Base-by-base conservation (phyloP, 2,113 vertebrate species). In the Procavia capensis region DNA sequence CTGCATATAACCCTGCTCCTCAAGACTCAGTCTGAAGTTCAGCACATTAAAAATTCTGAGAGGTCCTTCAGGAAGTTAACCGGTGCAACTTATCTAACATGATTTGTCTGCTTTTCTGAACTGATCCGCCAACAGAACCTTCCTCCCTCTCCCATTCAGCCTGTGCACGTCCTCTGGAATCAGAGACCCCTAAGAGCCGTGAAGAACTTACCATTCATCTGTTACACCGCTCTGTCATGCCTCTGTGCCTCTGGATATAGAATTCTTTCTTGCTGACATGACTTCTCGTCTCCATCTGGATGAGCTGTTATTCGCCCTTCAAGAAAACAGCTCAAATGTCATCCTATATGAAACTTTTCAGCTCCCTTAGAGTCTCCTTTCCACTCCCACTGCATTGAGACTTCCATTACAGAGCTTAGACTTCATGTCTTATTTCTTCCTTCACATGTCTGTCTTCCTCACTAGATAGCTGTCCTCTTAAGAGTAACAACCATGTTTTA, bases 271-370 rank as follows among this genome's bases (percentile, higher is more conserved):
- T 85, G 43, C 75, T 3, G 31, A 27, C 64, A n/a, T 9, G 34
- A 47, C 41, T 61, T 90, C 59, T 87, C 34, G 87, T 61, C 17
- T 95, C 82, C 81, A 50, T 66, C 59, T 66, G 57, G 80, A 45
- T 63, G 85, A 76, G 81, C 43, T 89, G 24, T 22, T 81, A 39
- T 14, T 90, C 10, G 6, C 29, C 91, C 95, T 96, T 87, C 16
- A 80, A 95, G 82, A 85, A 85, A 72, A 93, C 6, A 81, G 34
- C 29, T 79, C 24, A 78, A 20, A 41, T 79, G 93, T 81, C 43
- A 96, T 25, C 72, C 39, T 50, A 31, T 39, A 0, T 25, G 54
- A 47, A 25, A 24, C 22, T 43, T 20, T 36, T 22, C 41, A 6
- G 14, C 64, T 66, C 66, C 50, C 66, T 13, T 10, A 70, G n/a